phyloP scores from a whole-genome alignment of 2,888 invertebrate species.

The Oxyteleia sp. region DNA sequence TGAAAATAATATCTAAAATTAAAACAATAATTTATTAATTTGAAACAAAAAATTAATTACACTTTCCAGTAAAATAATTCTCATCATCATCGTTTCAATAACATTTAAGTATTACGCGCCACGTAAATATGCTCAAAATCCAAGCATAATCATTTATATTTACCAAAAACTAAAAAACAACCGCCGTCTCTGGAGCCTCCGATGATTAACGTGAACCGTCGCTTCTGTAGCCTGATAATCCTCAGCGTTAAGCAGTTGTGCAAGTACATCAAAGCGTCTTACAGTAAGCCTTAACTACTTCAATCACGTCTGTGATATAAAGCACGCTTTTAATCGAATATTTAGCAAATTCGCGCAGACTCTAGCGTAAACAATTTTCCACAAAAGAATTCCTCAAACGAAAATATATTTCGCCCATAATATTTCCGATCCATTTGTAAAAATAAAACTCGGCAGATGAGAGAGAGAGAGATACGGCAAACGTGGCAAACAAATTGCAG shows the following conservation, averaged over 20 bases:
- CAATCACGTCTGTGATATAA: conserved; percentile 46
- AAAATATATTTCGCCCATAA: conserved; percentile 2
- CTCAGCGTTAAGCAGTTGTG: conserved; percentile 41
- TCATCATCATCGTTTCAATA: no score
- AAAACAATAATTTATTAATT: no score
- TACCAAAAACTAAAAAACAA: neutral
- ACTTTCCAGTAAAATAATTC: no score
- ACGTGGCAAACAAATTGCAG: conserved; percentile 51
- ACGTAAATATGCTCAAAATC: conserved; percentile 2
- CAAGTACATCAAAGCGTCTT: conserved; percentile 61
- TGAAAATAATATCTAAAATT: no score
- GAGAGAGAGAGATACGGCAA: no score
- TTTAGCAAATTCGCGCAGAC: conserved; percentile 19
- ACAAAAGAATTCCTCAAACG: neutral
- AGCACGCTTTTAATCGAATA: conserved; percentile 39
- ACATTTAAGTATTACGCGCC: no score
- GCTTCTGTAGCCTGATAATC: conserved; percentile 46
- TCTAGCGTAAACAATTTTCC: conserved; percentile 7
- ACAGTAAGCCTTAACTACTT: conserved; percentile 61
- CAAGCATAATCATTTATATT: conserved; percentile 1
- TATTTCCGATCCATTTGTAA: conserved; percentile 43
- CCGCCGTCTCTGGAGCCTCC: conserved; percentile 1
- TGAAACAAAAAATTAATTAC: no score
- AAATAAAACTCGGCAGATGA: conserved; percentile 51
- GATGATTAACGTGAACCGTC: conserved; percentile 52